A percentile compares a stretch with the other conserved stretches of the same genome.
phyloP scores from a whole-genome alignment of 2,797 vertebrate genomes.

The Poecilia velifera region DNA sequence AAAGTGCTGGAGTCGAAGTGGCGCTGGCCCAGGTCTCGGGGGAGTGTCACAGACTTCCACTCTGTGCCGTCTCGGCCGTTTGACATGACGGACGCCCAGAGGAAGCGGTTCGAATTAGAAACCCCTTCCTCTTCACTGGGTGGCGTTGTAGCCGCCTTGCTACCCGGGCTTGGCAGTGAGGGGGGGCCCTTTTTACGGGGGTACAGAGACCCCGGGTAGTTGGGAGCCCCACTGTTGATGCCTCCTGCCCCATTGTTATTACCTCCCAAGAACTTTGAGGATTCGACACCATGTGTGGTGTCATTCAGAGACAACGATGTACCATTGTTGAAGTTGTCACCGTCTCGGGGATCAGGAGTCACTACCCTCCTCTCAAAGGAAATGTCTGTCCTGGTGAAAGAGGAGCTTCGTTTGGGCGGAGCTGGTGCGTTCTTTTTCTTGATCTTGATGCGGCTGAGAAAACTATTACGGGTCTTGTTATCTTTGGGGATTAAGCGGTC shows the following conservation, averaged over 20 bases:
- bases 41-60: slow-evolving; percentile 93
- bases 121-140: slow-evolving; percentile 85
- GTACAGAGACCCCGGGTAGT: slow-evolving; percentile 85
- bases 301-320: slow-evolving; percentile 72
- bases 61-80: slow-evolving; percentile 84
- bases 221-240: slow-evolving; percentile 86
- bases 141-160: slow-evolving; percentile 75
- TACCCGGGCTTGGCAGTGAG: slow-evolving; percentile 65
- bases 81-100: slow-evolving; percentile 89
- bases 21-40: slow-evolving; percentile 89
- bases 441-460: slow-evolving; percentile 94
- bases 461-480: slow-evolving; percentile 90
- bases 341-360: slow-evolving; percentile 82
- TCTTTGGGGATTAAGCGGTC: slow-evolving; percentile 90
- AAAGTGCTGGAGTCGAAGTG: slow-evolving; percentile 91
- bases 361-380: slow-evolving; percentile 78
- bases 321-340: slow-evolving; percentile 81
- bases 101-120: slow-evolving; percentile 89
- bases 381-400: slow-evolving; percentile 89
- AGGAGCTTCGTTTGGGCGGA: slow-evolving; percentile 95
- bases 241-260: slow-evolving; percentile 81
- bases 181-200: slow-evolving; percentile 87
- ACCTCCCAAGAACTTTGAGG: slow-evolving; percentile 76
- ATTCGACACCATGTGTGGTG: slow-evolving; percentile 68
- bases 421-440: slow-evolving; percentile 94